These are phyloP conservation scores for Syngnathus floridae DNA, from an alignment of 2,113 vertebrate species.

Conservation along the genomic window DNA sequence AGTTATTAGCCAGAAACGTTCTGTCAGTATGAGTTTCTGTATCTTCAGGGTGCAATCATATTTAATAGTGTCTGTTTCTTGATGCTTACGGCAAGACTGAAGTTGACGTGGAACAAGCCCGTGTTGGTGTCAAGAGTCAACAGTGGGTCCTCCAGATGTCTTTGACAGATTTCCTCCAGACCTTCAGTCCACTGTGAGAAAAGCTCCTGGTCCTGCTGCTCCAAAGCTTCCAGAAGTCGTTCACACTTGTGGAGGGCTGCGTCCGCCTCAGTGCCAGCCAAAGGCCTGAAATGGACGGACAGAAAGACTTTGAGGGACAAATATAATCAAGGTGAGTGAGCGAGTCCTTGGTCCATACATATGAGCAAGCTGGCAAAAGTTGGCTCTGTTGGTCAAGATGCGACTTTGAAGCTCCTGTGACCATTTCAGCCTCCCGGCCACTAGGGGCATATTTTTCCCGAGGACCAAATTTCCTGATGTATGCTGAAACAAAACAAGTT, in stretches of 20 bases:
- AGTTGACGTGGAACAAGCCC: constrained; percentile 63
- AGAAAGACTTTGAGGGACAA: background rate
- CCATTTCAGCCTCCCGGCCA: constrained; percentile 74
- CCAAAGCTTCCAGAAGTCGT: constrained; percentile 60
- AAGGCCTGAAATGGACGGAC: constrained; percentile 42
- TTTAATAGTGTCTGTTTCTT: background rate
- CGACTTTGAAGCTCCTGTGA: constrained; percentile 65
- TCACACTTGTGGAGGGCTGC: constrained; percentile 68
- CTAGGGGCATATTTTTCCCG: constrained; percentile 67
- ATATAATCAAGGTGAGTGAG: background rate
- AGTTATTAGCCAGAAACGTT: background rate
- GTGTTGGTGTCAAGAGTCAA: constrained; percentile 50
- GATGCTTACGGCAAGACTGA: constrained; percentile 67
- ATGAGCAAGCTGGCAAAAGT: constrained; percentile 61
- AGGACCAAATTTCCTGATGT: constrained; percentile 52
- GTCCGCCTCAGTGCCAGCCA: constrained; percentile 60
- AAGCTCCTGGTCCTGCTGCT: constrained; percentile 60
- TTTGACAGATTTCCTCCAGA: constrained; percentile 58
- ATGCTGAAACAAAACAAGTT: constrained; percentile 49
- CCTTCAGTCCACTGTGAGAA: constrained; percentile 62
- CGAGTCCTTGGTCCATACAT: constrained; percentile 36
- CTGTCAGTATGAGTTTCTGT: background rate
- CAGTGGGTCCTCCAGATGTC: constrained; percentile 61
- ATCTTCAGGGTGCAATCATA: no score
- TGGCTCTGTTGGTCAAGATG: constrained; percentile 60